Conservation (phyloP, 2,113 vertebrate genomes). For the Oncorhynchus mykiss region DNA sequence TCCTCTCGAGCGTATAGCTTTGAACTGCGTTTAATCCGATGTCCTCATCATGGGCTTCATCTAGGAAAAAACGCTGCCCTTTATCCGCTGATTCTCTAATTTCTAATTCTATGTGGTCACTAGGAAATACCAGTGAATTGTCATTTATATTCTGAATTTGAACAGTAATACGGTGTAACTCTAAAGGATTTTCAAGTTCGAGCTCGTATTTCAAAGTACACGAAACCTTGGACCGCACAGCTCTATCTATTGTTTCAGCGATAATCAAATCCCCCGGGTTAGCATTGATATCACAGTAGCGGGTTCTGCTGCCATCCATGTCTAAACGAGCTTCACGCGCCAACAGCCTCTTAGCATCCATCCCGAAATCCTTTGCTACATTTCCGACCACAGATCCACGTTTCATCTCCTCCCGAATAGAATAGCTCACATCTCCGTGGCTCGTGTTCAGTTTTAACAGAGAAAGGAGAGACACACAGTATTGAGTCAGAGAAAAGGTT, state of each 20-base stretch:
- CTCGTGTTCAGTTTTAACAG: conserved; percentile 24
- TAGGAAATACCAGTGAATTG: conserved; percentile 62
- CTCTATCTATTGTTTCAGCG: conserved; percentile 65
- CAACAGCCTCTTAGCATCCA: conserved; percentile 52
- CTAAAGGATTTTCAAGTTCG: conserved; percentile 47
- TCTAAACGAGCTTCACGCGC: conserved; percentile 41
- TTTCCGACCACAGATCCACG: conserved; percentile 67
- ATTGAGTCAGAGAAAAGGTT: conserved; percentile 44
- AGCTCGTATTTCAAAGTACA: conserved; percentile 69
- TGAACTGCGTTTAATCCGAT: conserved; percentile 55
- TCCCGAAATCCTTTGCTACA: conserved; percentile 65
- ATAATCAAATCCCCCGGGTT: conserved; percentile 62
- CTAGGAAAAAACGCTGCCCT: conserved; percentile 53
- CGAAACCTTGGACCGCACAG: conserved; percentile 52
- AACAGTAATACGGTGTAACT: conserved; percentile 49
- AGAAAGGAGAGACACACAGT: conserved; percentile 7
- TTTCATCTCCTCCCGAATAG: conserved; percentile 69
- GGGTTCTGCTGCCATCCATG: conserved; percentile 10
- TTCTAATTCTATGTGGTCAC: conserved; percentile 44
- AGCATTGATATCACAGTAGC: conserved; percentile 49
- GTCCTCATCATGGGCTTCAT: conserved; percentile 60
- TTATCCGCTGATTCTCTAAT: conserved; percentile 55
- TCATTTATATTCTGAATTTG: conserved; percentile 73
- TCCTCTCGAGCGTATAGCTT: conserved; percentile 45
- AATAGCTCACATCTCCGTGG: conserved; percentile 62